These are phyloP conservation scores for Physocephala rufipes DNA, from an alignment of 2,888 invertebrate genomes.

Conservation along the genomic window DNA sequence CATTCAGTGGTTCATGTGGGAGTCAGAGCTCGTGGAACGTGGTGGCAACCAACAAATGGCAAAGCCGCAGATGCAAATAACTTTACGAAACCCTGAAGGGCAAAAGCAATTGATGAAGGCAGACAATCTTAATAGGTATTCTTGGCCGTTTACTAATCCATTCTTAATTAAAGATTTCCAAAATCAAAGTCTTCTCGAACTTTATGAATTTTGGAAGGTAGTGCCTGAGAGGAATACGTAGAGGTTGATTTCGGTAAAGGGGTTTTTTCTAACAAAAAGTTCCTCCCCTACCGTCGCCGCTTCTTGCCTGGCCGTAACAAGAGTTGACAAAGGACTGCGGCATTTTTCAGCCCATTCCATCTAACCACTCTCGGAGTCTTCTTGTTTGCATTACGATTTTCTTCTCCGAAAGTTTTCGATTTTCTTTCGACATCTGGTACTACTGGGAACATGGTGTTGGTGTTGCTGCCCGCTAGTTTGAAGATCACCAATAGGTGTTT, in stretches of 20 bases:
- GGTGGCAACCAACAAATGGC: constrained; percentile 48
- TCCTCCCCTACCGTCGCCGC: too few relatives aligned
- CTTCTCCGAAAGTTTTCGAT: constrained; percentile 46
- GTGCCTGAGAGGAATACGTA: background rate
- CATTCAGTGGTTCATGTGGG: too few relatives aligned
- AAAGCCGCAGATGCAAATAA: constrained; percentile 63
- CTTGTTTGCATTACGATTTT: constrained; percentile 58
- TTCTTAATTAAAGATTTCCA: constrained; percentile 65
- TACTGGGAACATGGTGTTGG: constrained; percentile 36
- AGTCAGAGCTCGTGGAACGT: too few relatives aligned
- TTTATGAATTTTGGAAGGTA: background rate
- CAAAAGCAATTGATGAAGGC: background rate
- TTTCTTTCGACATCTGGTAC: constrained; percentile 36
- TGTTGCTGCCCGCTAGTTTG: constrained; percentile 19
- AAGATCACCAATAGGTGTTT: constrained; percentile 59
- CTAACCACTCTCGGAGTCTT: too few relatives aligned
- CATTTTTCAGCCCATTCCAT: too few relatives aligned
- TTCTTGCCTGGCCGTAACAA: constrained; percentile 55
- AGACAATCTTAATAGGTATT: background rate
- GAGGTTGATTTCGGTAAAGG: background rate
- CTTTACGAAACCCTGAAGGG: constrained; percentile 30
- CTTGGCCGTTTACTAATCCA: constrained; percentile 58
- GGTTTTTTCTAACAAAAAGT: background rate
- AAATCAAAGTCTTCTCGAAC: constrained; percentile 29
- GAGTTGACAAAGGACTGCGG: constrained; percentile 62